Conservation (phyloP, 1,140 invertebrate species). For the Euborellia annulipes region DNA sequence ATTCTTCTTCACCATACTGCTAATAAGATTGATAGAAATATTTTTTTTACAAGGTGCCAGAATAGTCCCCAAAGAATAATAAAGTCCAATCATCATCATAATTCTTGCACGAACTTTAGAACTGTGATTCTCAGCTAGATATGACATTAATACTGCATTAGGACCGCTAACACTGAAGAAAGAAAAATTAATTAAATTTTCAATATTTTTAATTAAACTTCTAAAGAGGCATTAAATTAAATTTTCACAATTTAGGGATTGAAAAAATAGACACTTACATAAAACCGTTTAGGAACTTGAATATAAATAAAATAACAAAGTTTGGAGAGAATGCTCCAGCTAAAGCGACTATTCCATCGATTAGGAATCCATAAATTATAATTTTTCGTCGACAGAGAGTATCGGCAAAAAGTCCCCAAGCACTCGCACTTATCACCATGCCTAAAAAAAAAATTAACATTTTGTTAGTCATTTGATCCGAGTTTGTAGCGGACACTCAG, state of each 20-base stretch:
- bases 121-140: neutral
- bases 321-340: constrained; percentile 48
- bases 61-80: neutral
- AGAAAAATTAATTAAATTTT: neutral
- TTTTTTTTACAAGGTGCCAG: constrained; percentile 22
- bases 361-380: constrained; percentile 49
- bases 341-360: constrained; percentile 49
- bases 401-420: constrained; percentile 70
- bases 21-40: too few relatives aligned
- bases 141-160: neutral
- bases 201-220: too few relatives aligned
- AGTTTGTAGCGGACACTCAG: too few relatives aligned
- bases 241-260: too few relatives aligned
- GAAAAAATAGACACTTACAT: constrained; percentile 52
- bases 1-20: too few relatives aligned
- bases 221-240: too few relatives aligned
- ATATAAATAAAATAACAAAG: constrained; percentile 46
- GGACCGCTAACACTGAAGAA: constrained; percentile 1
- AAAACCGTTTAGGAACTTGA: constrained; percentile 60
- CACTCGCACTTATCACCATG: constrained; percentile 61
- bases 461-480: too few relatives aligned
- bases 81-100: constrained; percentile 24
- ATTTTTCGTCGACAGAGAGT: constrained; percentile 51
- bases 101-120: constrained; percentile 13
- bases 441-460: too few relatives aligned